Evolutionary conservation across 2,113 vertebrate species (phyloP), one percentile per base, ranked within the genome.

Genomic region (Gallinago media): DNA sequence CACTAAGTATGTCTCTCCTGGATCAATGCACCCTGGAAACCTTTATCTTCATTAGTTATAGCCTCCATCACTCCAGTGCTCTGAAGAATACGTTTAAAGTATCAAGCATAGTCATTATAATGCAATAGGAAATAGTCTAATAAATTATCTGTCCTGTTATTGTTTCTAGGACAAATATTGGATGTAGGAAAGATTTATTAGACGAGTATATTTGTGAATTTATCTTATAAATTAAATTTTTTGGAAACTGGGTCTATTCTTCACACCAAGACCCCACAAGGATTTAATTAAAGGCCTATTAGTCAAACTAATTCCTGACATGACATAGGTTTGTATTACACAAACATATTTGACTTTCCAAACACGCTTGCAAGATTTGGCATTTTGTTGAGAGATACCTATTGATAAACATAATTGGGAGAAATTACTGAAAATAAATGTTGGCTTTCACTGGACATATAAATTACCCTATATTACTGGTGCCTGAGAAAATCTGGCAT

Each of bases 231-330:
- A 97, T 94, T 95, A 98, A 98, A 87, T 96, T 96, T 97, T 98
- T 96, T 86, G 83, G 97, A 97, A 95, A 97, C 70, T 32, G 72
- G 52, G 84, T 94, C 94, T 97, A 40, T 93, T 91, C 95, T 98
- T 98, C 95, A 97, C 96, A 97, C 92, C 88, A 96, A 98, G 98
- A 97, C 97, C 96, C 97, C 98, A 98, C 98, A 97, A 98, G 98
- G 98, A 97, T 98, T 97, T 98, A 98, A 98, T 98, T 98, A 98
- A 98, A 98, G 95, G 83, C 86, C 97, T 96, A 98, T 98, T 98
- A 98, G 98, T 98, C 98, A 98, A 97, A 97, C 97, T 98, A 98
- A 98, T 98, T 98, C 97, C 96, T 88, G 93, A 98, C 97, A 98
- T 98, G 98, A 98, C 98, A 98, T 97, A 85, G 85, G 97, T 98